Evolutionary conservation across 2,888 invertebrate species (phyloP).

Genomic region (Lasius platythorax): DNA sequence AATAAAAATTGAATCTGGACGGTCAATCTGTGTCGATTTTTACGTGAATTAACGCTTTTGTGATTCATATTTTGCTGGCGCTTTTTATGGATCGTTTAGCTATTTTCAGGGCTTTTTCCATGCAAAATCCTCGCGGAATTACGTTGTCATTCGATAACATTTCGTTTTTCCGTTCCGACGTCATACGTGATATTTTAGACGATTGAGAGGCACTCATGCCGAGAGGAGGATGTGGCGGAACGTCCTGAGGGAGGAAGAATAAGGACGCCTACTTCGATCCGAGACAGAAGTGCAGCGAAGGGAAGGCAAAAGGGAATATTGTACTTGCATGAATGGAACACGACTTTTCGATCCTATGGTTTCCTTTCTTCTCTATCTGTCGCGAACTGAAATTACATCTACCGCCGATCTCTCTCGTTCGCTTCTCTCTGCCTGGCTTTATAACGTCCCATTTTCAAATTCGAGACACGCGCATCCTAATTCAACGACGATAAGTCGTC

Average conservation of each 20-base stretch:
- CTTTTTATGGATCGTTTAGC: conserved; percentile 23
- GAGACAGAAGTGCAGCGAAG: background rate
- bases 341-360: conserved; percentile 39
- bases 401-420: conserved; percentile 1
- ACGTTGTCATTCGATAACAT: conserved; percentile 41
- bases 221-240: background rate
- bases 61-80: conserved; percentile 8
- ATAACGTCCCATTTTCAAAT: conserved; percentile 16
- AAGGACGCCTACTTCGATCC: background rate
- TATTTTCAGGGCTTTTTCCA: conserved; percentile 19
- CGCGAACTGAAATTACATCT: conserved; percentile 31
- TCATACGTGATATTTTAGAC: conserved; percentile 40
- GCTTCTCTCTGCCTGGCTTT: conserved; percentile 15
- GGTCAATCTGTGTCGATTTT: conserved; percentile 21
- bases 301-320: conserved; percentile 23
- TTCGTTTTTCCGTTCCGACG: conserved; percentile 30
- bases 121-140: conserved; percentile 19
- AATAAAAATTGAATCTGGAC: background rate
- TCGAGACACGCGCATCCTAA: conserved; percentile 34
- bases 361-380: background rate
- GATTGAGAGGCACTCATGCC: conserved; percentile 22
- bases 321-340: conserved; percentile 36
- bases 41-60: conserved; percentile 55
- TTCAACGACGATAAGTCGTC: conserved; percentile 38
- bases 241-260: conserved; percentile 28